These are phyloP conservation scores for Blera fallax DNA, from an alignment of 2,888 invertebrate species.

Conservation along the genomic window DNA sequence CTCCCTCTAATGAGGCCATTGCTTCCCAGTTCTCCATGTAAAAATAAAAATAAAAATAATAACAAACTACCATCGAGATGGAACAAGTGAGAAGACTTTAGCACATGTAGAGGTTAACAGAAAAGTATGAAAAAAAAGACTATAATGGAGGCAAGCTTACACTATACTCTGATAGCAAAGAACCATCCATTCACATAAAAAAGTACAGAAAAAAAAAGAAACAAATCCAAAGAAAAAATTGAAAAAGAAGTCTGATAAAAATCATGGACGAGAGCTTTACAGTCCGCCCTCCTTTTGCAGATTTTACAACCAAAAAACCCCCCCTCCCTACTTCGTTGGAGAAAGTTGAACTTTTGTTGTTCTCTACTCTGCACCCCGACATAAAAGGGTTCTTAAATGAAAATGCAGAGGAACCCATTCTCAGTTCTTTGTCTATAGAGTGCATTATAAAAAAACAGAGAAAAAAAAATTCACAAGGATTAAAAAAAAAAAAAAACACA, in stretches of 20 bases:
- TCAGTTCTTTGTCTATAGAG: slow-evolving; percentile 46
- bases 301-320: slow-evolving; percentile 12
- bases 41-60: slow-evolving; percentile 2
- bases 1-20: slow-evolving; percentile 57
- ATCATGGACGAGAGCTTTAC: slow-evolving; percentile 57
- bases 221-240: slow-evolving; percentile 34
- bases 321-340: neutral
- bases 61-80: slow-evolving; percentile 63
- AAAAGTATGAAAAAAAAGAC: slow-evolving; percentile 12
- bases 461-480: neutral
- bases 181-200: slow-evolving; percentile 49
- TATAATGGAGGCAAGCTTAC: slow-evolving; percentile 41
- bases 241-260: slow-evolving; percentile 57
- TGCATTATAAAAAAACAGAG: slow-evolving; percentile 56
- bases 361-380: slow-evolving; percentile 15
- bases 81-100: slow-evolving; percentile 62
- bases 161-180: slow-evolving; percentile 31
- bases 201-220: neutral
- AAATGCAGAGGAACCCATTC: slow-evolving; percentile 31
- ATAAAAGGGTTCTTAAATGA: slow-evolving; percentile 23
- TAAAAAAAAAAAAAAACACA: slow-evolving; percentile 6
- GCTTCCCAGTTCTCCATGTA: slow-evolving; percentile 41
- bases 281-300: slow-evolving; percentile 26
- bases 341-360: slow-evolving; percentile 64
- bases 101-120: slow-evolving; percentile 63